Evolutionary conservation across 2,888 invertebrate genomes (phyloP).

Genomic region (Zaprionus bogoriensis): DNA sequence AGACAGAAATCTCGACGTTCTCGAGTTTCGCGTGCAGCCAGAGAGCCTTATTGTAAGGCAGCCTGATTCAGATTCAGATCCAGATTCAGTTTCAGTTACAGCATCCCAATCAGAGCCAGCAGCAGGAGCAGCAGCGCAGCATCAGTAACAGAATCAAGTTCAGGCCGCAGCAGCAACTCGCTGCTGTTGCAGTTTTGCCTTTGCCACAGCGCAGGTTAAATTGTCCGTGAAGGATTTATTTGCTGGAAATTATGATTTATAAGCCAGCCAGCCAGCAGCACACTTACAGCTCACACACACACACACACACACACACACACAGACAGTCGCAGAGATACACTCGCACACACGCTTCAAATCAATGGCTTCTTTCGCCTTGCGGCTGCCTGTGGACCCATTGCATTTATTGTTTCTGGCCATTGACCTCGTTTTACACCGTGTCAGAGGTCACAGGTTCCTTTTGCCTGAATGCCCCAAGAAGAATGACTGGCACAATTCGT

Average conservation of each 20-base stretch:
- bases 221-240: conserved; percentile 75
- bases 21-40: conserved; percentile 7
- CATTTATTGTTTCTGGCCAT: conserved; percentile 56
- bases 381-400: conserved; percentile 37
- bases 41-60: conserved; percentile 33
- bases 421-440: conserved; percentile 55
- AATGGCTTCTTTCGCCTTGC: conserved; percentile 1
- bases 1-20: conserved; percentile 12
- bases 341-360: conserved; percentile 20
- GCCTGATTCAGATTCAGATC: conserved; percentile 23
- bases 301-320: conserved; percentile 26
- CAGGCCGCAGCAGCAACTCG: not conserved
- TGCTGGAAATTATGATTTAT: conserved; percentile 75
- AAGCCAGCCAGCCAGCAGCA: conserved; percentile 64
- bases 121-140: conserved; percentile 7
- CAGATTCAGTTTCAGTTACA: not conserved
- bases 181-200: conserved; percentile 63
- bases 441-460: conserved; percentile 30
- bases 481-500: conserved; percentile 36
- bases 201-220: conserved; percentile 56
- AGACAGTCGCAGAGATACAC: not conserved
- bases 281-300: conserved; percentile 40
- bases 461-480: conserved; percentile 13
- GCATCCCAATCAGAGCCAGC: conserved; percentile 13
- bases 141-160: conserved; percentile 27